Conservation (phyloP, 2,797 vertebrate genomes). For the Microchirus variegatus region DNA sequence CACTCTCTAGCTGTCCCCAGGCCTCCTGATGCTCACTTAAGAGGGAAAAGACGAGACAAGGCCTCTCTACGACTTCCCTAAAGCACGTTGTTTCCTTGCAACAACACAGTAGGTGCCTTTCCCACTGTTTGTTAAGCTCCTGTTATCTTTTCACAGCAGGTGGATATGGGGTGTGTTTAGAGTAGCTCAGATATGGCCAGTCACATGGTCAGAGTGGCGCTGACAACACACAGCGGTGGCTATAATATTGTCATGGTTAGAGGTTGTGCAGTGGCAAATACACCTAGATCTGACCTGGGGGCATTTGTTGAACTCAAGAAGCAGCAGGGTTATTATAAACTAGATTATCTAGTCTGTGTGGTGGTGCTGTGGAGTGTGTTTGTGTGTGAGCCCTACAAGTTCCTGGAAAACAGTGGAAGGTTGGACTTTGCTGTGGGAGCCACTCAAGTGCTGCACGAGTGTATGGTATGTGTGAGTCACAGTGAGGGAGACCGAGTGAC, state of each 20-base stretch:
- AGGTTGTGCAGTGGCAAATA: slow-evolving; percentile 35
- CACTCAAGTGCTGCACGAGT: slow-evolving; percentile 37
- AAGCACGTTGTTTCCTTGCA: slow-evolving; percentile 52
- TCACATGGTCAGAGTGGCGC: slow-evolving; percentile 64
- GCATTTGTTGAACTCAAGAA: slow-evolving; percentile 44
- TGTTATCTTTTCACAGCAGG: slow-evolving; percentile 51
- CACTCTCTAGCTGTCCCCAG: slow-evolving; percentile 70
- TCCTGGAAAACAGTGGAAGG: slow-evolving; percentile 37
- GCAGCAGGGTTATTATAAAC: slow-evolving; percentile 51
- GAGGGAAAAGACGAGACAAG: slow-evolving; percentile 63
- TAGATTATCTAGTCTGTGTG: slow-evolving; percentile 59
- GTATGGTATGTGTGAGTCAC: slow-evolving; percentile 67
- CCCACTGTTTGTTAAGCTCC: slow-evolving; percentile 51
- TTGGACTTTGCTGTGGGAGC: slow-evolving; percentile 61
- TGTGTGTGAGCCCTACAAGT: background rate
- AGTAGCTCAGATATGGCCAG: slow-evolving; percentile 27
- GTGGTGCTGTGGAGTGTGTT: slow-evolving; percentile 41
- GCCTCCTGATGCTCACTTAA: slow-evolving; percentile 72
- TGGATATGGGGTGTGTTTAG: slow-evolving; percentile 69
- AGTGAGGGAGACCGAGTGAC: slow-evolving; percentile 21
- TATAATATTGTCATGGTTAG: slow-evolving; percentile 27
- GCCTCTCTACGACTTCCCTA: slow-evolving; percentile 54
- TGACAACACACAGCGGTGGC: slow-evolving; percentile 17
- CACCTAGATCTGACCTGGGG: slow-evolving; percentile 14
- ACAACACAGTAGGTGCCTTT: slow-evolving; percentile 72